phyloP scores from a whole-genome alignment of 2,113 vertebrate genomes.

The Myiagra hebetior region DNA sequence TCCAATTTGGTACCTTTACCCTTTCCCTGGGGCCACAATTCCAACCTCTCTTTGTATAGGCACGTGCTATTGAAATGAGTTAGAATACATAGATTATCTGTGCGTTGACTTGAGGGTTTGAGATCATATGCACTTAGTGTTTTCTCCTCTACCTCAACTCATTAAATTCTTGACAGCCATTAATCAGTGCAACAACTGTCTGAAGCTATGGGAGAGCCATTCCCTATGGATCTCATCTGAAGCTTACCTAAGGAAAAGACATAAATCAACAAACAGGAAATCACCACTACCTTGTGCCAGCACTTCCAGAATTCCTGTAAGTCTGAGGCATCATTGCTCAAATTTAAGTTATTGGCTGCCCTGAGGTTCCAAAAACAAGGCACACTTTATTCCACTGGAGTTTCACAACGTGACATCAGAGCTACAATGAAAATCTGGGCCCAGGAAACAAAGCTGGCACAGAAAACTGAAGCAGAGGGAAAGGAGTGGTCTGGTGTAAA shows the following conservation, averaged over 20 bases:
- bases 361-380: not conserved
- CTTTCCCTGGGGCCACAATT: not conserved
- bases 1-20: not conserved
- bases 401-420: not conserved
- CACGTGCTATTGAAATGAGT: not conserved
- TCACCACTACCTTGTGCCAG: not conserved
- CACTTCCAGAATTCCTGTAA: fast-evolving
- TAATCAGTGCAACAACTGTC: not conserved
- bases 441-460: not conserved
- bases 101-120: not conserved
- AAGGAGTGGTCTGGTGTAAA: not conserved
- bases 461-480: not conserved
- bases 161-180: not conserved
- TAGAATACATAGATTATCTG: not conserved
- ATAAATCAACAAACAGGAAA: not conserved
- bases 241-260: not conserved
- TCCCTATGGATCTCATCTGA: not conserved
- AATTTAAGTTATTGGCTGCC: too few species aligned
- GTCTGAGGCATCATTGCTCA: too few species aligned
- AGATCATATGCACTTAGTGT: not conserved
- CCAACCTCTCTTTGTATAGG: not conserved
- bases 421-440: not conserved
- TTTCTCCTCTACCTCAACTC: not conserved
- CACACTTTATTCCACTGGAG: not conserved
- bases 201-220: not conserved